Conservation (phyloP, 2,797 vertebrate species). For the Pelodytes ibericus region DNA sequence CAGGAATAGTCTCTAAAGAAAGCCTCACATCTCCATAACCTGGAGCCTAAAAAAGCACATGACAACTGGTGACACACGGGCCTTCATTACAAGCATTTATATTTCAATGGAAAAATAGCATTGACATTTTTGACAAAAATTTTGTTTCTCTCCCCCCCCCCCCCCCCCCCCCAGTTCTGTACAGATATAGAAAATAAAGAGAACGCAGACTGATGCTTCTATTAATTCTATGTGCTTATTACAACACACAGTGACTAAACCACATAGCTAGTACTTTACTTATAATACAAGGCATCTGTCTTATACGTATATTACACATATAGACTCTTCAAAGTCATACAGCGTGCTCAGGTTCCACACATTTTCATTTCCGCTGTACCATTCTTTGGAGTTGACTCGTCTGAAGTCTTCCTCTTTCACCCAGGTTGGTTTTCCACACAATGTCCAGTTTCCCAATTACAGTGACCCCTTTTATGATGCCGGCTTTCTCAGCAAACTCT, state of each 20-base stretch:
- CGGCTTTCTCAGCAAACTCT: conserved; percentile 97
- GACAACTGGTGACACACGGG: conserved; percentile 10
- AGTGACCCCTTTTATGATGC: conserved; percentile 96
- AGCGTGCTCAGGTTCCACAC: neutral
- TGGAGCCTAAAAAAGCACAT: conserved; percentile 81
- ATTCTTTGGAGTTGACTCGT: conserved; percentile 98
- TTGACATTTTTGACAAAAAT: too few relatives aligned
- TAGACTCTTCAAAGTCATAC: neutral
- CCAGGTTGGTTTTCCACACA: conserved; percentile 98
- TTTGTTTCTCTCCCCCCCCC: too few relatives aligned
- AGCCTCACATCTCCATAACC: conserved; percentile 95
- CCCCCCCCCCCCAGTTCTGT: too few relatives aligned
- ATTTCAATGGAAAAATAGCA: neutral
- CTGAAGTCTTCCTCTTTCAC: conserved; percentile 93
- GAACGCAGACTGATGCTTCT: too few relatives aligned
- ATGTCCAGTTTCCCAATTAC: conserved; percentile 97
- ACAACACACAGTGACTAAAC: too few relatives aligned
- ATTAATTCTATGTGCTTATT: too few relatives aligned
- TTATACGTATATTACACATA: too few relatives aligned
- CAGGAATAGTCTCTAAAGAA: conserved; percentile 92
- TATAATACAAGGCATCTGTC: too few relatives aligned
- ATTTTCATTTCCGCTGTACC: too few relatives aligned
- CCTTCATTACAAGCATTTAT: neutral
- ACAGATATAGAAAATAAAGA: too few relatives aligned
- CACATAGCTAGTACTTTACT: too few relatives aligned